Percentiles rank a stretch among this genome's conserved stretches.
Conservation (phyloP, 2,113 vertebrate genomes). For the Lynx canadensis region DNA sequence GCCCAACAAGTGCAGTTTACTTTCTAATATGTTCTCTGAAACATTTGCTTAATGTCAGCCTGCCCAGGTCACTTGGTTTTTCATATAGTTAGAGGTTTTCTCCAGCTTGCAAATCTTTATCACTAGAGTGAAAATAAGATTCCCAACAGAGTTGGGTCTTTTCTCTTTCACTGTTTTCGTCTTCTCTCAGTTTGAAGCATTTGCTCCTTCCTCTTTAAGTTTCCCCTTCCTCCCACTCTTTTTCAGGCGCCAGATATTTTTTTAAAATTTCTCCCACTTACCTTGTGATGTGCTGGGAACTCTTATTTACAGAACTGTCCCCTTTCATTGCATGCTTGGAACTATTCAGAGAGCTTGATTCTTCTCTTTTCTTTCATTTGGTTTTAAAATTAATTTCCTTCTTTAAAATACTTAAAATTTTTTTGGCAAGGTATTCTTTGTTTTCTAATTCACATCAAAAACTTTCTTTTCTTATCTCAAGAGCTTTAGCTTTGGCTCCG, state of each 20-base stretch:
- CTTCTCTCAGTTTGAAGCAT: neutral
- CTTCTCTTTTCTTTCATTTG: neutral
- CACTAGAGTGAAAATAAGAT: neutral
- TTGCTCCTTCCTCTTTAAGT: neutral
- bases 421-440: neutral
- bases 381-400: conserved; percentile 36
- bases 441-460: neutral
- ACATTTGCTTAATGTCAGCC: neutral
- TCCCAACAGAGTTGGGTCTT: neutral
- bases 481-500: neutral
- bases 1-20: neutral
- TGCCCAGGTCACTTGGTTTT: neutral
- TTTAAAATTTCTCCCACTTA: neutral
- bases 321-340: neutral
- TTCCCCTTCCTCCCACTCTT: neutral
- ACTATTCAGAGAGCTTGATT: neutral
- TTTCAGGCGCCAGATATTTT: neutral
- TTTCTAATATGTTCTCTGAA: neutral
- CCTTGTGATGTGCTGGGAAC: neutral
- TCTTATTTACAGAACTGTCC: neutral
- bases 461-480: conserved; percentile 1
- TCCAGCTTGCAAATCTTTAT: neutral
- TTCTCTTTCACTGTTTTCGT: neutral
- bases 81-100: neutral
- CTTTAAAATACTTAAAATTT: neutral